Evolutionary conservation across 2,797 vertebrate genomes (phyloP), one percentile per base, ranked within the genome.

Genomic region (Ptychobarbus kaznakovi): DNA sequence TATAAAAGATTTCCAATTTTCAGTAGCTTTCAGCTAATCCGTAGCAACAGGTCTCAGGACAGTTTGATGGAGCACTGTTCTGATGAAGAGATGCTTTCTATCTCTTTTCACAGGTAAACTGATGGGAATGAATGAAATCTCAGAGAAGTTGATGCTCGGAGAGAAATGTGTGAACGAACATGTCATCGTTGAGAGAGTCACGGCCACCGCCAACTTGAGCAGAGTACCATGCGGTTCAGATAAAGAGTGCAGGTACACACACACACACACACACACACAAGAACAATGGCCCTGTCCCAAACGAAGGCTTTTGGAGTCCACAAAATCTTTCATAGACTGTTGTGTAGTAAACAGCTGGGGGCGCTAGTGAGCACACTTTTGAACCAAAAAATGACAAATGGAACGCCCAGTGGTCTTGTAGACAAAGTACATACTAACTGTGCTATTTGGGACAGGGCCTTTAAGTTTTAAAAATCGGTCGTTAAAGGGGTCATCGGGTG

Each of bases 121-220:
- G 89, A 98, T 95, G 5, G 98, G 98, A 13, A 99, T 99, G 98
- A 99, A 97, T 0, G 98, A 99, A 93, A 97, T 99, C 93, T 95
- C 96, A 0, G 97, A 99, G 95, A 97, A 96, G 91, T 89, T 99
- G 84, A 94, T 53, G 0, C 93, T 99, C 89, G 94, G 95, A 0
- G 93, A 91, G 7, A 93, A 94, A 44, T 97, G 96, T 89, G 93
- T 89, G 86, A 97, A 93, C 0, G 97, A 98, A 86, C 97, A 98
- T 1, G 1, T 91, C 74, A 96, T 99, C 22, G 96, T 97, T 80
- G 97, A 99, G 93, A 95, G 94, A 92, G 97, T 99, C 89, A 97
- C 95, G 0, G 86, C 93, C 0, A 95, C 96, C 0, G 98, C 97
- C 89, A 97, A 98, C 32, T 95, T 99, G 89, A 96, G 97, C 90